phyloP scores from a whole-genome alignment of 2,888 invertebrate genomes.

The Ectropis crepuscularia region DNA sequence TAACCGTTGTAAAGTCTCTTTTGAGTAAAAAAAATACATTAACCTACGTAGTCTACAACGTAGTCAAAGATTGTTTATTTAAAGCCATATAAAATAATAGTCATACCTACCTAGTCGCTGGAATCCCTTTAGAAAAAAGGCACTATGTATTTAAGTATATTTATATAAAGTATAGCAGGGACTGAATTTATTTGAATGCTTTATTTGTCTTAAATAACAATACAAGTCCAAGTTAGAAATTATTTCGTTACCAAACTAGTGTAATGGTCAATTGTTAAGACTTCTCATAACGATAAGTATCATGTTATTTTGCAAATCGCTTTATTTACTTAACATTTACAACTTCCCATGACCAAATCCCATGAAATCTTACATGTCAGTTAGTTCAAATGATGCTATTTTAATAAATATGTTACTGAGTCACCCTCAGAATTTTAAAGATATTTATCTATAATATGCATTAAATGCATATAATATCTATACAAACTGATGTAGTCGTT shows the following conservation, averaged over 20 bases:
- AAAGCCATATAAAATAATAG: too few relatives aligned
- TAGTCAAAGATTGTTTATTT: too few relatives aligned
- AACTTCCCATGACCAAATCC: constrained; percentile 17
- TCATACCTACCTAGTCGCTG: too few relatives aligned
- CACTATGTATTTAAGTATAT: constrained; percentile 27
- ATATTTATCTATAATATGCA: constrained; percentile 40
- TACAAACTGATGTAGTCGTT: constrained; percentile 45
- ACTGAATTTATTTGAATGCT: not conserved
- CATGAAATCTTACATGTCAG: constrained; percentile 25
- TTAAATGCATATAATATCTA: constrained; percentile 47
- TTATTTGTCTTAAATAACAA: not conserved
- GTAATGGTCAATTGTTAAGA: constrained; percentile 55
- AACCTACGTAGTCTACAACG: too few relatives aligned
- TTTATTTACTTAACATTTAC: too few relatives aligned
- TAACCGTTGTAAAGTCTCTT: not conserved
- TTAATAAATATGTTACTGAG: constrained; percentile 10
- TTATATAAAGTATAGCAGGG: constrained; percentile 28
- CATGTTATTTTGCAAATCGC: constrained; percentile 6
- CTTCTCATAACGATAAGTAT: constrained; percentile 41
- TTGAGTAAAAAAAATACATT: too few relatives aligned
- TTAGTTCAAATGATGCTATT: constrained; percentile 21
- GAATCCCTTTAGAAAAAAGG: constrained; percentile 6
- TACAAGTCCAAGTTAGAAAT: not conserved
- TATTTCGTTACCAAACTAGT: constrained; percentile 16
- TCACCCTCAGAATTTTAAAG: constrained; percentile 12